phyloP scores from a whole-genome alignment of 2,113 vertebrate species.

The Sakesphorus luctuosus region DNA sequence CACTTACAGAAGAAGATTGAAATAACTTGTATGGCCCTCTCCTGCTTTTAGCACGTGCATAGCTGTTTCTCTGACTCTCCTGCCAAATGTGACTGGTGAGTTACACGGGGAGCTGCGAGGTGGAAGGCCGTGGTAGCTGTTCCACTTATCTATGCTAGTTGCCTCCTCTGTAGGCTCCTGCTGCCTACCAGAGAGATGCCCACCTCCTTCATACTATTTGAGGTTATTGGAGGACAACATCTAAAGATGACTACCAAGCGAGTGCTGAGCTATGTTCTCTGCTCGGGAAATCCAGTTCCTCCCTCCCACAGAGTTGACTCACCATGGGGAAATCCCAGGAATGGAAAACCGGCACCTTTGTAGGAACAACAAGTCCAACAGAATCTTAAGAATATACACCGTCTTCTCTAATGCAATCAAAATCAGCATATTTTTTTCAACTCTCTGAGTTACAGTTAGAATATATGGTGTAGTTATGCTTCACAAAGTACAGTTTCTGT shows the following conservation, averaged over 20 bases:
- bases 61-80: background rate
- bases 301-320: background rate
- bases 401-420: background rate
- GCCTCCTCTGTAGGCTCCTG: background rate
- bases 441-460: too few species aligned
- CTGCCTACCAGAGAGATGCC: background rate
- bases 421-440: background rate
- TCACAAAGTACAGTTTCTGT: background rate
- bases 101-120: background rate
- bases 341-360: background rate
- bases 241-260: background rate
- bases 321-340: background rate
- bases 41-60: rapidly evolving
- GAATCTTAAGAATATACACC: background rate
- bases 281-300: background rate
- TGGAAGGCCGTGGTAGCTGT: background rate
- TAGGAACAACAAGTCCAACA: background rate
- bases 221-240: background rate
- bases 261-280: background rate
- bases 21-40: background rate
- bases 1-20: background rate
- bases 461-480: background rate
- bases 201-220: background rate
- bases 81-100: background rate
- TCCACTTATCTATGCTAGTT: background rate